phyloP scores from a whole-genome alignment of 2,888 invertebrate species.

The Netelia fuscicornis region DNA sequence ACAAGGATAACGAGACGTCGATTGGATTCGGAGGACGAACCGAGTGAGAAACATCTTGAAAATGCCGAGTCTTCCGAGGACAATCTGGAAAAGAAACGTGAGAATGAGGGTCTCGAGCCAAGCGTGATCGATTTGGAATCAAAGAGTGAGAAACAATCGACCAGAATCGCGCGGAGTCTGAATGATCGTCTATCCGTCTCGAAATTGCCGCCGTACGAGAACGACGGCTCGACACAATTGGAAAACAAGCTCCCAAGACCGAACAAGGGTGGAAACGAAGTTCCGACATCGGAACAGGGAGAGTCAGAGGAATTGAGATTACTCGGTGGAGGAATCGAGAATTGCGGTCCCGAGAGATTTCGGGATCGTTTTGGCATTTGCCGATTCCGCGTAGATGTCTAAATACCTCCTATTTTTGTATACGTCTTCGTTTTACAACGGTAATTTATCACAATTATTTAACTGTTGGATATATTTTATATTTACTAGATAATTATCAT shows the following conservation, averaged over 20 bases:
- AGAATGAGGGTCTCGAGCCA: background rate
- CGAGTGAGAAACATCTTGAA: conserved; percentile 4
- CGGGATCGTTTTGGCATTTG: conserved; percentile 90
- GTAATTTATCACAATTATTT: conserved; percentile 18
- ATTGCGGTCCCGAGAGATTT: conserved; percentile 90
- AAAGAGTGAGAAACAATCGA: conserved; percentile 30
- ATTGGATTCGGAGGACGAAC: conserved; percentile 33
- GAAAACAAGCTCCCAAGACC: conserved; percentile 17
- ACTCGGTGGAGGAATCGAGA: conserved; percentile 88
- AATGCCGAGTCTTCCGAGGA: conserved; percentile 27
- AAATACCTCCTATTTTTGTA: background rate
- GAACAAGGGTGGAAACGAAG: conserved; percentile 6
- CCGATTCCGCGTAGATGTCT: conserved; percentile 78
- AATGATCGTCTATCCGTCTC: conserved; percentile 13
- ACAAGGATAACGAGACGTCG: conserved; percentile 6
- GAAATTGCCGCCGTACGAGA: conserved; percentile 25
- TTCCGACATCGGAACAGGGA: conserved; percentile 10
- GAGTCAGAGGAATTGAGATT: conserved; percentile 85
- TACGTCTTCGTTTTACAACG: background rate
- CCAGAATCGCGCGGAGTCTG: conserved; percentile 37
- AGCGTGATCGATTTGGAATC: background rate
- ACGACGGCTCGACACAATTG: background rate
- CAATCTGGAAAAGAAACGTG: conserved; percentile 18
- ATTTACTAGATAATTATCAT: background rate
- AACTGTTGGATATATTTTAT: background rate